These are phyloP conservation scores for Lordiphosa stackelbergi DNA, from an alignment of 1,140 invertebrate species.

Conservation along the genomic window DNA sequence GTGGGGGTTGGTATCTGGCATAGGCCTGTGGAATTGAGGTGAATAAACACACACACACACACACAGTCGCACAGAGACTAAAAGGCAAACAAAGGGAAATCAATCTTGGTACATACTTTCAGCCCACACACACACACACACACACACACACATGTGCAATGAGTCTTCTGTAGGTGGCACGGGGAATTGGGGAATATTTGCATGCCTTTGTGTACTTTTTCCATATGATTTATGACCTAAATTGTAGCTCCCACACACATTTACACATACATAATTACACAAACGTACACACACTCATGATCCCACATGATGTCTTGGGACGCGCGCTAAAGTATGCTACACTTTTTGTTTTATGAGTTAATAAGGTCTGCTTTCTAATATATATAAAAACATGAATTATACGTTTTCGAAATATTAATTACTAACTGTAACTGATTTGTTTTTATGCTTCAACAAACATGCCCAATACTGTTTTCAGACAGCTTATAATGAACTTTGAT, in stretches of 20 bases:
- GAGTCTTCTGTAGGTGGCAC: constrained; percentile 12
- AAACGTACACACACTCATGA: constrained; percentile 11
- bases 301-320: constrained; percentile 43
- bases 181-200: constrained; percentile 64
- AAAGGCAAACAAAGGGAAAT: constrained; percentile 74
- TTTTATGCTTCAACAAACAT: too few relatives aligned
- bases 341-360: constrained; percentile 61
- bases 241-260: constrained; percentile 44
- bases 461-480: too few relatives aligned
- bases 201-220: constrained; percentile 68
- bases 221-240: constrained; percentile 73
- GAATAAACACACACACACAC: constrained; percentile 40
- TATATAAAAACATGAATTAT: too few relatives aligned
- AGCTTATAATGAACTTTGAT: too few relatives aligned
- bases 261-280: constrained; percentile 55
- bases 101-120: constrained; percentile 67
- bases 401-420: too few relatives aligned
- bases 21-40: constrained; percentile 54
- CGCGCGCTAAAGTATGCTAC: constrained; percentile 57
- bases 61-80: constrained; percentile 19
- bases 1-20: constrained; percentile 9
- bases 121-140: constrained; percentile 14
- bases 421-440: too few relatives aligned
- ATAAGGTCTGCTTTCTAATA: constrained; percentile 43
- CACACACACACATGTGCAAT: constrained; percentile 8